phyloP scores from a whole-genome alignment of 2,113 vertebrate genomes.

The Orcinus orca region DNA sequence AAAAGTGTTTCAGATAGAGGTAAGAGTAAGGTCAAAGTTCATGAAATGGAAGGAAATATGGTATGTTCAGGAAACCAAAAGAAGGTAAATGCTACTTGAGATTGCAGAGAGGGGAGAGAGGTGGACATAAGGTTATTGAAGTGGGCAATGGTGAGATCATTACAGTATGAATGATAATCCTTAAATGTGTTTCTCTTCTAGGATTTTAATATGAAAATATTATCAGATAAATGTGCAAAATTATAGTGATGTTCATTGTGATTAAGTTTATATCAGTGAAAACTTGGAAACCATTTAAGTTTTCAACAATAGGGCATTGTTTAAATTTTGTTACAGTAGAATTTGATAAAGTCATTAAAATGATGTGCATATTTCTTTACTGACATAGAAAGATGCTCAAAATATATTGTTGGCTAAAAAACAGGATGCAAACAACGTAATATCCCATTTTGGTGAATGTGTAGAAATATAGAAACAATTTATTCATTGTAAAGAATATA shows the following conservation, averaged over 20 bases:
- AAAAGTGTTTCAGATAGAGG: neutral
- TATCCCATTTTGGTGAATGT: neutral
- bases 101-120: neutral
- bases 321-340: neutral
- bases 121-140: neutral
- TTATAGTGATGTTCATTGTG: neutral
- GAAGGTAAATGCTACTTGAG: neutral
- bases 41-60: neutral
- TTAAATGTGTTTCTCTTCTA: neutral
- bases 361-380: neutral
- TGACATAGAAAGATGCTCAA: neutral
- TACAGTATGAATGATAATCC: neutral
- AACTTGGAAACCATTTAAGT: neutral
- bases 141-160: neutral
- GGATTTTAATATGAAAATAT: neutral
- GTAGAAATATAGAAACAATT: neutral
- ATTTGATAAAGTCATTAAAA: neutral
- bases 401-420: neutral
- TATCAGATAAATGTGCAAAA: neutral
- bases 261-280: slow-evolving; percentile 7
- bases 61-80: neutral
- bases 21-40: neutral
- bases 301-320: neutral
- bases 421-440: neutral
- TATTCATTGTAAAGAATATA: slow-evolving; percentile 10